Evolutionary conservation across 2,888 invertebrate species (phyloP).

Genomic region (Peribatodes rhomboidaria): DNA sequence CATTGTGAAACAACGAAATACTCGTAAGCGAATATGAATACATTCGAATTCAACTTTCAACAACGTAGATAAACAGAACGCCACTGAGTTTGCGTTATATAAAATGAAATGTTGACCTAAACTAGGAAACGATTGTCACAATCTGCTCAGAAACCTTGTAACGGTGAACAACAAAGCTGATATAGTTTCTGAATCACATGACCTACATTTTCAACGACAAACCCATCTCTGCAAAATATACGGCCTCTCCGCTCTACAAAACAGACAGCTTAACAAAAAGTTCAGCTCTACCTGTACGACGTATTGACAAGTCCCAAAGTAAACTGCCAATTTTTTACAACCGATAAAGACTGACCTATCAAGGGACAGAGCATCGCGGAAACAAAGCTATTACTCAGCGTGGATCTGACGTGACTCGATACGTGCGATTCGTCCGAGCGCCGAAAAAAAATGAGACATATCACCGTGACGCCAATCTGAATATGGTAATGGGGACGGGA

Average conservation of each 20-base stretch:
- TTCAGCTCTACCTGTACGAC: not conserved
- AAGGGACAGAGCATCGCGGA: conserved; percentile 52
- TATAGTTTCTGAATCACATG: not conserved
- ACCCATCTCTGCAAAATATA: not conserved
- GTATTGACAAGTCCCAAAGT: conserved; percentile 23
- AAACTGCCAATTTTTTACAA: conserved; percentile 26
- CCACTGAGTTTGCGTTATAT: not conserved
- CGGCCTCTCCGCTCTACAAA: too few species aligned
- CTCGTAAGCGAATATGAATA: not conserved
- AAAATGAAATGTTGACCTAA: conserved; percentile 6
- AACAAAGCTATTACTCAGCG: conserved; percentile 60
- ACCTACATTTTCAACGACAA: not conserved
- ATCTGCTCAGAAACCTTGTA: not conserved
- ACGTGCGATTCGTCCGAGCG: conserved; percentile 56
- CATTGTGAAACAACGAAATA: not conserved
- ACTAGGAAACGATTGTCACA: not conserved
- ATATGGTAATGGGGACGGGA: conserved; percentile 78
- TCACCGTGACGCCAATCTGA: conserved; percentile 69
- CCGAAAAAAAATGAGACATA: conserved; percentile 57
- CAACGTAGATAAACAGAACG: not conserved
- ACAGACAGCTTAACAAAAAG: conserved; percentile 2
- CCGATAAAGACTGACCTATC: conserved; percentile 40
- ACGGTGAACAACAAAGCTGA: not conserved
- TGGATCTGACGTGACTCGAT: conserved; percentile 59
- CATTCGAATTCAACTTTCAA: not conserved